Percentiles rank a stretch among this genome's conserved stretches.
phyloP scores from a whole-genome alignment of 2,113 vertebrate genomes.

The Gallinago undulata region DNA sequence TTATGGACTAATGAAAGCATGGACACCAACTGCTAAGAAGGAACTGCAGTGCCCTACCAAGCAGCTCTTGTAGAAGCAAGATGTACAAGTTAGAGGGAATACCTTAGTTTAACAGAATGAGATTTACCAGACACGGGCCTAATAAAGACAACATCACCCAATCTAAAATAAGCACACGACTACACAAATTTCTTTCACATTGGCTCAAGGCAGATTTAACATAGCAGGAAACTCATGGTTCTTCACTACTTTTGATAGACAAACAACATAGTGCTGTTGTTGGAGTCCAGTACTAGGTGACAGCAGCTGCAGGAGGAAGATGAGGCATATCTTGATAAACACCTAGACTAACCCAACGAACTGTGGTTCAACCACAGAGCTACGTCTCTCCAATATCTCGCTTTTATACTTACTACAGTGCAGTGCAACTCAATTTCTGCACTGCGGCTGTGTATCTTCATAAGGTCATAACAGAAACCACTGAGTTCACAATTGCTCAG shows the following conservation, averaged over 20 bases:
- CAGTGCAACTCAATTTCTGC: neutral
- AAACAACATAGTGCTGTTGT: neutral
- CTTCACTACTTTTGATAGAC: neutral
- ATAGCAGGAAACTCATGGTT: neutral
- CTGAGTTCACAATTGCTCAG: neutral
- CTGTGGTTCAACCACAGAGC: neutral
- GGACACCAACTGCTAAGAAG: neutral
- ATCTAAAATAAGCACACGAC: neutral
- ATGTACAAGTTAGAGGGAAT: neutral
- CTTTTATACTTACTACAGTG: neutral
- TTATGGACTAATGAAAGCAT: neutral
- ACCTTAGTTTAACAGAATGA: neutral
- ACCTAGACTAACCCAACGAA: neutral
- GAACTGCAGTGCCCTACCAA: neutral
- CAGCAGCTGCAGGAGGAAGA: neutral
- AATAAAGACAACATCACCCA: neutral
- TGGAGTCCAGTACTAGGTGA: neutral
- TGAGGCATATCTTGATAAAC: neutral
- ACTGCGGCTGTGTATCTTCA: rapidly evolving
- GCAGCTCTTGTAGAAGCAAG: neutral
- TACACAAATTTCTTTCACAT: neutral
- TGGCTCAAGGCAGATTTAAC: neutral
- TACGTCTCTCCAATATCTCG: too few relatives aligned
- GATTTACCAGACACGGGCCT: neutral
- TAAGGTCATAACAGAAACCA: neutral